Conservation (phyloP, 2,113 vertebrate species). For the Nestor notabilis region DNA sequence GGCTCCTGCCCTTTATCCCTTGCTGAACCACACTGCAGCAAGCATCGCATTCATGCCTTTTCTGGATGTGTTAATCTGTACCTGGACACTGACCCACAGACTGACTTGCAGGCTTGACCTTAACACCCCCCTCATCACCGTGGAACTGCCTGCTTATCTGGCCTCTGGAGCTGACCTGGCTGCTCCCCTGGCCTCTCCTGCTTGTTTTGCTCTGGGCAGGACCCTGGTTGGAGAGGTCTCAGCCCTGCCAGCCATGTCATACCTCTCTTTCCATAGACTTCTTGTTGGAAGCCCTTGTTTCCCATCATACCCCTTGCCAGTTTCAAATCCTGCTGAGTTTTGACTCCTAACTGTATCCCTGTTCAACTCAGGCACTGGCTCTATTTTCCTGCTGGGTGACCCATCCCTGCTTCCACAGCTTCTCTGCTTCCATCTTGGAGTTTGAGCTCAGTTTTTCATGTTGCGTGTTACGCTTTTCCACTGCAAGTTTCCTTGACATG, state of each 20-base stretch:
- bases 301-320: neutral
- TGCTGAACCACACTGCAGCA: neutral
- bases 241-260: neutral
- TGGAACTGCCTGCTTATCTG: too few relatives aligned
- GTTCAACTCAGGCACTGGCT: neutral
- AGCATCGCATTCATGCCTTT: neutral
- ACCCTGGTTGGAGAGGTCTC: neutral
- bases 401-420: neutral
- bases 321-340: neutral
- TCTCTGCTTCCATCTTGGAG: neutral
- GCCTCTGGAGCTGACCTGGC: neutral
- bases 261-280: neutral
- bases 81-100: neutral
- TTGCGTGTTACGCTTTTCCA: neutral
- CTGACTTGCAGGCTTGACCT: neutral
- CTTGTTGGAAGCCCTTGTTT: neutral
- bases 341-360: neutral
- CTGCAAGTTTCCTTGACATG: neutral
- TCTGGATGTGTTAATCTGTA: neutral
- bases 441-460: neutral
- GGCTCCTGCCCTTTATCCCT: neutral
- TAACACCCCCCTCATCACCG: neutral
- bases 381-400: neutral
- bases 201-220: fast-evolving
- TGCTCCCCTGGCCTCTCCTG: neutral